Percentiles rank a stretch among this genome's conserved stretches.
Evolutionary conservation across 2,888 invertebrate genomes (phyloP).

Genomic region (Venusia cambrica): DNA sequence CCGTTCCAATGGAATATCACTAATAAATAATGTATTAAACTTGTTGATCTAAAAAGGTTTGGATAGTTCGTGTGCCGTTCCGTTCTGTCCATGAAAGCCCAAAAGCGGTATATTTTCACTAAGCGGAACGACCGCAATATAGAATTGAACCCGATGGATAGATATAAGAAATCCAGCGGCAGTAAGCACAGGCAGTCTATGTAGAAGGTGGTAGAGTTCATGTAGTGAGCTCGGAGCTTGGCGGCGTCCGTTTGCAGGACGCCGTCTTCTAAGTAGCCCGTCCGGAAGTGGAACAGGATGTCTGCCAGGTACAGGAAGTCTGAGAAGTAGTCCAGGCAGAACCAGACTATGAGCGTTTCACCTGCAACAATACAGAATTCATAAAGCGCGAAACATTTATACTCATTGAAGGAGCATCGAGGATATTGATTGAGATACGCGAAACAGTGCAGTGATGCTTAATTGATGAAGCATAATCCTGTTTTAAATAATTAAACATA

Average conservation of each 20-base stretch:
- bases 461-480: too few species aligned
- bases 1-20: slow-evolving; percentile 99
- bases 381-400: too few species aligned
- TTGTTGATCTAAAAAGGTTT: slow-evolving; percentile 95
- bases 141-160: slow-evolving; percentile 98
- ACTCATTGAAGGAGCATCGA: too few species aligned
- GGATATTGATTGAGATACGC: neutral
- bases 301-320: slow-evolving; percentile 98
- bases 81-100: slow-evolving; percentile 99
- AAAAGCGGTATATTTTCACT: slow-evolving; percentile 98
- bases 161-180: slow-evolving; percentile 98
- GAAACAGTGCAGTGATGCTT: too few species aligned
- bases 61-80: slow-evolving; percentile 99
- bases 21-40: slow-evolving; percentile 96
- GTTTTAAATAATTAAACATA: too few species aligned
- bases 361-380: slow-evolving; percentile 76
- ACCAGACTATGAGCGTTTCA: slow-evolving; percentile 96
- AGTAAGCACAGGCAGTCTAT: slow-evolving; percentile 98
- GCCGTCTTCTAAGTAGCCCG: slow-evolving; percentile 98
- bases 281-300: slow-evolving; percentile 98
- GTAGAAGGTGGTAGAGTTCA: slow-evolving; percentile 98
- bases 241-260: slow-evolving; percentile 97
- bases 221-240: slow-evolving; percentile 97
- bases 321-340: slow-evolving; percentile 97
- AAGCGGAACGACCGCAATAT: slow-evolving; percentile 96